phyloP scores from a whole-genome alignment of 2,113 vertebrate genomes.

The Brachypteracias leptosomus region DNA sequence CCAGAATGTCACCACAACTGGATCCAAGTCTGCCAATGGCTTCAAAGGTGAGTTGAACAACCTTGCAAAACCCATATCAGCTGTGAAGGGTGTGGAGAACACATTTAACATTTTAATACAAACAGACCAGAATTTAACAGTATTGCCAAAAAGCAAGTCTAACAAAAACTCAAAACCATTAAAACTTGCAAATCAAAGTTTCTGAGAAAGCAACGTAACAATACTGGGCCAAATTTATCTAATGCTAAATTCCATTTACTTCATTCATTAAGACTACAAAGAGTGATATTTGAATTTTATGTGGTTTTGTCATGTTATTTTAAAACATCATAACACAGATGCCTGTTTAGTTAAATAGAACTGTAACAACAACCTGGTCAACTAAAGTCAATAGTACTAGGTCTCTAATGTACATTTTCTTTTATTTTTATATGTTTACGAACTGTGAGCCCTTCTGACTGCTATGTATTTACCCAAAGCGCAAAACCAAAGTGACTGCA shows the following conservation, averaged over 20 bases:
- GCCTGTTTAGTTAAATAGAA: not conserved
- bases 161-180: not conserved
- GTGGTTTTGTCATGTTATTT: not conserved
- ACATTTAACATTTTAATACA: not conserved
- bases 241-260: not conserved
- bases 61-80: constrained; percentile 92
- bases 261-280: not conserved
- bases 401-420: not conserved
- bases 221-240: not conserved
- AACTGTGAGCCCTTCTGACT: not conserved
- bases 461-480: not conserved
- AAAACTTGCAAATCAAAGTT: not conserved
- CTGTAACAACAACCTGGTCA: not conserved
- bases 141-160: not conserved
- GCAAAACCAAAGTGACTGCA: not conserved
- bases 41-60: constrained; percentile 91
- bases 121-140: not conserved
- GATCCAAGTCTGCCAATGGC: constrained; percentile 89
- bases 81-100: constrained; percentile 31
- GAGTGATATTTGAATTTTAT: not conserved
- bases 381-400: not conserved
- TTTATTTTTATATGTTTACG: not conserved
- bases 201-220: not conserved
- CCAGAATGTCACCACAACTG: constrained; percentile 92
- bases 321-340: not conserved